Percentiles rank a stretch among this genome's conserved stretches.
phyloP scores from a whole-genome alignment of 2,797 vertebrate species.

The Gymnodraco acuticeps region DNA sequence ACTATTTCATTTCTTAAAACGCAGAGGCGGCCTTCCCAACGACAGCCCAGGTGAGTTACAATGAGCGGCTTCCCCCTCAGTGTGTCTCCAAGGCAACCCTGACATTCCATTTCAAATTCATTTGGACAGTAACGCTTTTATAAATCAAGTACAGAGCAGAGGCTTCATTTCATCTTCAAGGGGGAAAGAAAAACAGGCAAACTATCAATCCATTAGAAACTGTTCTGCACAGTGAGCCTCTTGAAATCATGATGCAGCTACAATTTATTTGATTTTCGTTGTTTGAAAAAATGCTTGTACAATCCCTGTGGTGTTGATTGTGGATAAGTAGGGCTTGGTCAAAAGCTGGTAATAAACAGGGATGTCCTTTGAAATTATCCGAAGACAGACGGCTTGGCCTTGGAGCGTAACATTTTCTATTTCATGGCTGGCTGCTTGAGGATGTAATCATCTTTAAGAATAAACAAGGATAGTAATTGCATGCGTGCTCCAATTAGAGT shows the following conservation, averaged over 20 bases:
- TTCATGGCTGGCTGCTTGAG: constrained; percentile 53
- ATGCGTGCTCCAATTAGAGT: constrained; percentile 59
- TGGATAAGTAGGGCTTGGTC: background rate
- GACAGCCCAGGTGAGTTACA: constrained; percentile 61
- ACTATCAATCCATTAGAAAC: constrained; percentile 53
- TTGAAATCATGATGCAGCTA: constrained; percentile 19
- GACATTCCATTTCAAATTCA: constrained; percentile 71
- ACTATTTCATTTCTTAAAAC: constrained; percentile 52
- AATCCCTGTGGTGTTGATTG: background rate
- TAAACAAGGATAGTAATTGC: constrained; percentile 57
- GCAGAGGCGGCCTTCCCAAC: constrained; percentile 38
- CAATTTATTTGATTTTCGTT: constrained; percentile 29
- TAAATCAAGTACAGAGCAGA: constrained; percentile 49
- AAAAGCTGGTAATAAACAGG: constrained; percentile 11
- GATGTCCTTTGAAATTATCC: constrained; percentile 23
- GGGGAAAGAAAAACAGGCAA: constrained; percentile 24
- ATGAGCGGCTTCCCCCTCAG: constrained; percentile 40
- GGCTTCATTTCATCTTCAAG: constrained; percentile 53
- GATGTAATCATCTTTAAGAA: constrained; percentile 53
- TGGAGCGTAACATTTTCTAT: constrained; percentile 50
- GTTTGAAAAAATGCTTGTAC: constrained; percentile 16
- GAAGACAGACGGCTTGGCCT: constrained; percentile 32
- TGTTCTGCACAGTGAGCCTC: constrained; percentile 22
- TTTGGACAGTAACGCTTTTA: constrained; percentile 66
- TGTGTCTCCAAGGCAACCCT: constrained; percentile 76